Base-by-base conservation (phyloP, 2,797 vertebrate species). In the Aeoliscus strigatus region DNA sequence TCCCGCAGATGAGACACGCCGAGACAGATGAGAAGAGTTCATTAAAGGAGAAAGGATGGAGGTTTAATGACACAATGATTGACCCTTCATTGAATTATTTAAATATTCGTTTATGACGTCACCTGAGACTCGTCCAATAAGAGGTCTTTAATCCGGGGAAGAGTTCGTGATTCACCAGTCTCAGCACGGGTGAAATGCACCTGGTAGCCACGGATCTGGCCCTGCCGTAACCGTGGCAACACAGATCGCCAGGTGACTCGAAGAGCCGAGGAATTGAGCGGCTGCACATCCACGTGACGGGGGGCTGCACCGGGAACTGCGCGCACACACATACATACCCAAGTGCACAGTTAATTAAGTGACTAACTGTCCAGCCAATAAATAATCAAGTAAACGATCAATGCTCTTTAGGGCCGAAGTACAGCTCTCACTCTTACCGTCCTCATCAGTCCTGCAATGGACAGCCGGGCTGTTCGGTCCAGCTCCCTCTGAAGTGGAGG, bases 181-280 rank as follows among this genome's bases (percentile, higher is more conserved):
- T 91, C 91, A 66, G 90, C 83, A 5, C 77, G 89, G 3, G 89
- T 89, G 1, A 91, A 96, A 80, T 94, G 94, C 63, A 96, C 92
- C 83, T 97, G 94, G 87, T 96, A 97, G 60, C 94, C 93, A 0
- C 92, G 92, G 49, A 97, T 90, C 83, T 96, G 93, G 55, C 95
- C 93, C 1, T 94, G 94, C 45, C 88, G 93, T 60, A 90, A 88
- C 81, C 86, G 89, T 51, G 89, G 92, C 70, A 90, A 74, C 48
- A 94, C 92, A 0, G 93, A 89, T 33, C 90, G 90, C 91, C 94
- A 96, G 48, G 86, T 88, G 70, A 94, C 91, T 42, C 88, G 85
- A 62, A 98, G 84, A 1, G 93, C 90, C 0, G 93, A 93, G 12
- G 92, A 91, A 82, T 95, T 96, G 34, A 95, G 80, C 0, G 88